Base-by-base conservation (phyloP, 2,888 invertebrate genomes). In the Rutpela maculata region DNA sequence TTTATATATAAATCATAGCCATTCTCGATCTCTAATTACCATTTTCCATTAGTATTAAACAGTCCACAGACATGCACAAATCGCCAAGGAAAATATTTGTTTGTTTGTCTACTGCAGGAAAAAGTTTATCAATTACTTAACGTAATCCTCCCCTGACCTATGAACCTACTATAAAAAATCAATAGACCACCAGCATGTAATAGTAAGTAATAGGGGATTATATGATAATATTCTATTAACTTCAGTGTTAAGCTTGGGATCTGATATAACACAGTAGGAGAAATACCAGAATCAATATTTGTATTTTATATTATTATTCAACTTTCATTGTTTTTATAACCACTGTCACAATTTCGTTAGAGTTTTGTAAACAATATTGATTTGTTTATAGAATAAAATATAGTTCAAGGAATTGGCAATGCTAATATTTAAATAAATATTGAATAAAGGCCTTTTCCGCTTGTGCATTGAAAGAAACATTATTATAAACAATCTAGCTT, bases 401-500 rank as follows among this genome's bases (percentile, higher is more conserved):
- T 50, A n/a, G 6, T 6, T 50, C 50, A 50, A 50, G 50, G 50
- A 2, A 50, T 6, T 50, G 12, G 1, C 4, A 43, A 43, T 15
- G 15, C 4, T 50, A 17, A 50, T 50, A 50, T 50, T 50, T 50
- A 50, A 50, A 50, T 11, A 50, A 50, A 50, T 50, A 17, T 2
- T n/a, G 12, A 50, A n/a, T n/a, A 7, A 50, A 50, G n/a, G 6
- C 6, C 12, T n/a, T 35, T n/a, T n/a, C n/a, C 3, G 0, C n/a
- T 50, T 0, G n/a, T 35, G 31, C n/a, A 17, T 15, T 7, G 9
- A n/a, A 50, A n/a, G n/a, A 50, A 50, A 50, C 1, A 38, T 43
- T 11, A 43, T 12, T 43, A 38, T 11, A 12, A 62, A 62, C 67
- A 56, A 80, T 18, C 12, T 0, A 38, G 91, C 92, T 92, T 87